Base-by-base conservation (phyloP, 2,888 invertebrate species). In the Cantharis flavilabris region DNA sequence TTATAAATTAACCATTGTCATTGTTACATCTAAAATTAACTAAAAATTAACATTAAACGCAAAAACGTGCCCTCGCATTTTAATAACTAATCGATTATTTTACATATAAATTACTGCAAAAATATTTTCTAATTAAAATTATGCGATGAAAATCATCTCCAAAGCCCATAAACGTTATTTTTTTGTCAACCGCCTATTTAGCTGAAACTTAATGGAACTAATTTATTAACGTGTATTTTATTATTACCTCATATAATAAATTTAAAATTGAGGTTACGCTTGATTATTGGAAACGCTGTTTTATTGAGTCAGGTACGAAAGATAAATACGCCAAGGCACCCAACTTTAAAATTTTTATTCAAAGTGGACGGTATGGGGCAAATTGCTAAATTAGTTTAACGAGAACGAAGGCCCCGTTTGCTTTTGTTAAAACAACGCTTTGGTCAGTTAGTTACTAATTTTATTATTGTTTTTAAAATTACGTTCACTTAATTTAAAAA, bases 381-480 rank as follows among this genome's bases (percentile, higher is more conserved):
- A 81, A 80, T 81, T 78, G 80, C 77, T 75, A 82, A 84, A 84
- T 85, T 84, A 84, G 83, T 84, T 84, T 84, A 85, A 85, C 84
- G 84, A 84, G 83, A 73, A 71, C 75, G 74, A 80, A 78, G 79
- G 82, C 81, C 80, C 81, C 83, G 83, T 84, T 85, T 84, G 83
- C 82, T 84, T 84, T 83, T 82, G 84, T 84, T 84, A 84, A 85
- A 84, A 85, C 83, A 84, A 83, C 83, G 84, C 82, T 81, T 83
- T 83, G 82, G 76, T 80, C 83, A 82, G 83, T 79, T 81, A 82
- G 83, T 84, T 84, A 83, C 83, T 86, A 86, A 85, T 86, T 86
- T 67, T 84, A 84, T 84, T 84, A 84, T 85, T 85, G 84, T 85
- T 85, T 84, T 86, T 84, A 86, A 85, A 85, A 84, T 83, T 84